Conservation (phyloP, 92 coral and sea anemone species). For the Epizoanthus rinbou region DNA sequence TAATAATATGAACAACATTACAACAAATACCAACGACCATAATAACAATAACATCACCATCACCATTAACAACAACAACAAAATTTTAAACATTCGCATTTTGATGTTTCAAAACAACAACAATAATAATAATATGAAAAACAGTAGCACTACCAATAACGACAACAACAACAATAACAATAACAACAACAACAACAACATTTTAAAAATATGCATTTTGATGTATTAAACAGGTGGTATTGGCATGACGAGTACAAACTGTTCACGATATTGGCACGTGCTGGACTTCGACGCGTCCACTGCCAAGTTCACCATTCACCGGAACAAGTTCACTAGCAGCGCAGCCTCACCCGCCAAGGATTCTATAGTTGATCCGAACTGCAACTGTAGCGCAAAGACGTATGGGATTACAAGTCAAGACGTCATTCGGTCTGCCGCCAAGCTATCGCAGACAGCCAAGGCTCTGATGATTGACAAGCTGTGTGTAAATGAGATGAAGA, state of each 20-base stretch:
- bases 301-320: constrained; percentile 77
- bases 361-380: constrained; percentile 70
- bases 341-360: constrained; percentile 58
- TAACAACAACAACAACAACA: no score
- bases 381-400: constrained; percentile 62
- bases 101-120: no score
- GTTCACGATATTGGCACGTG: constrained; percentile 89
- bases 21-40: no score
- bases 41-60: no score
- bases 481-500: constrained; percentile 85
- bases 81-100: no score
- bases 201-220: neutral
- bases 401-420: constrained; percentile 61
- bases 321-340: constrained; percentile 53
- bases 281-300: constrained; percentile 86
- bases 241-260: constrained; percentile 66
- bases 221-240: constrained; percentile 49
- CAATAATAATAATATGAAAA: no score
- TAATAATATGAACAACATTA: no score
- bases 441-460: constrained; percentile 65
- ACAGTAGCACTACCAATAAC: no score
- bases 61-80: no score
- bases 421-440: constrained; percentile 67
- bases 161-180: no score
- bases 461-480: constrained; percentile 78